A percentile compares a stretch with the other conserved stretches of the same genome.
Conservation (phyloP, 2,113 vertebrate species). For the Notiomystis cincta region DNA sequence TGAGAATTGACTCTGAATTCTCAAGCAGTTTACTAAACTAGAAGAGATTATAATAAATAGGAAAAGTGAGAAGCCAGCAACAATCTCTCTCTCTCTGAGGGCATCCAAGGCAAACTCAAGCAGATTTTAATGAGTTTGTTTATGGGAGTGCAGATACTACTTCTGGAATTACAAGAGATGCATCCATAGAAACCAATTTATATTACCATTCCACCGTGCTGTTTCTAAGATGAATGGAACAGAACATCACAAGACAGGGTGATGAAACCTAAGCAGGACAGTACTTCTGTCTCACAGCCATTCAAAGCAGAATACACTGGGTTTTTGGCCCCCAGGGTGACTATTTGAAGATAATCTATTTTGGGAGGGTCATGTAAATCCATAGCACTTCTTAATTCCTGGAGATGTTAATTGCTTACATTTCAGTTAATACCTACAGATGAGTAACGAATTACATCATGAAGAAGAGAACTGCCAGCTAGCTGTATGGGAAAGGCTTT, state of each 20-base stretch:
- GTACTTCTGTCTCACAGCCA: background rate
- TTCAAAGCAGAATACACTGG: background rate
- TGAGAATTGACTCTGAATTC: background rate
- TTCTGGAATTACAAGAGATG: background rate
- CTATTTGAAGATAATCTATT: background rate
- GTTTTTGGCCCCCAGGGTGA: background rate
- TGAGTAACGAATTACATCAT: background rate
- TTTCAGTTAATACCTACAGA: background rate
- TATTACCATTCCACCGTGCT: background rate
- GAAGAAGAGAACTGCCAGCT: background rate
- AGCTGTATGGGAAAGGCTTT: background rate
- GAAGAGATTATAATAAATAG: background rate
- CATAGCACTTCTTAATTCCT: background rate
- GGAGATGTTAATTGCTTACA: background rate
- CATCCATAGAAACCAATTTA: background rate
- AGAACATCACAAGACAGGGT: background rate
- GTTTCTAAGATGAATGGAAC: background rate
- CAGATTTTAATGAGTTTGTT: background rate
- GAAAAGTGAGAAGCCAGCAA: background rate
- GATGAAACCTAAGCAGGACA: background rate
- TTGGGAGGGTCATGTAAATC: background rate
- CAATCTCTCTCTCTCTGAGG: background rate
- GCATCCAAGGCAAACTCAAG: background rate
- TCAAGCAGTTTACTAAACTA: background rate
- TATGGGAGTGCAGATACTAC: background rate